Conservation (phyloP, 2,797 vertebrate genomes). For the Bradypus variegatus region DNA sequence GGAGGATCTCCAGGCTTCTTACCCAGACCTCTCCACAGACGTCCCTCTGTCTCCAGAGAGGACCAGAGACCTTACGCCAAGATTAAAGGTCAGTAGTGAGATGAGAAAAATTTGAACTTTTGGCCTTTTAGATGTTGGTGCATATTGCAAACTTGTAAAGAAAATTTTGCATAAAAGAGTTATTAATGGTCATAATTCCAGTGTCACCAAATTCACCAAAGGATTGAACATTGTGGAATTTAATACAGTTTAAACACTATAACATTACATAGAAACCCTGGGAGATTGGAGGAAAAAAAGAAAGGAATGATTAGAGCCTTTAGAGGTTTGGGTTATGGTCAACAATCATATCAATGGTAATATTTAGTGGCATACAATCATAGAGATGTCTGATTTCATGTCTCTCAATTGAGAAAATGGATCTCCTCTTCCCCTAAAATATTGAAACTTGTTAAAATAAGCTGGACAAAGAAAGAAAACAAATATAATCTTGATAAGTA, state of each 20-base stretch:
- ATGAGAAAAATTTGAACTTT: no score
- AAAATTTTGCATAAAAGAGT: not conserved
- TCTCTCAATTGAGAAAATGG: not conserved
- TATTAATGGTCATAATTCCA: not conserved
- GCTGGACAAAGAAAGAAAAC: not conserved
- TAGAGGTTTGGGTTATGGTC: not conserved
- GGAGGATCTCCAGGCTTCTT: no score
- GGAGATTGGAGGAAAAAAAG: not conserved
- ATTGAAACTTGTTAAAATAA: not conserved
- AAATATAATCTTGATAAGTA: not conserved
- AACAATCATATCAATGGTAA: not conserved
- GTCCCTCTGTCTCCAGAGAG: no score
- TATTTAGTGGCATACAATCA: not conserved
- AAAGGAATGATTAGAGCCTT: not conserved
- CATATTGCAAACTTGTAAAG: not conserved
- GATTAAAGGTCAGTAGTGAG: no score
- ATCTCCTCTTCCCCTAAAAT: not conserved
- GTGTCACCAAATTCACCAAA: not conserved
- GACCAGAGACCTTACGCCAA: no score
- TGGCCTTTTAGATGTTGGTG: no score
- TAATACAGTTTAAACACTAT: not conserved
- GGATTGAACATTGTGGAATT: not conserved
- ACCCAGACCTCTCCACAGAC: no score
- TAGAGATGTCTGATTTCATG: not conserved
- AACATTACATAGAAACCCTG: not conserved